These are phyloP conservation scores for Sturnira hondurensis DNA, from an alignment of 2,113 vertebrate species.

Conservation along the genomic window DNA sequence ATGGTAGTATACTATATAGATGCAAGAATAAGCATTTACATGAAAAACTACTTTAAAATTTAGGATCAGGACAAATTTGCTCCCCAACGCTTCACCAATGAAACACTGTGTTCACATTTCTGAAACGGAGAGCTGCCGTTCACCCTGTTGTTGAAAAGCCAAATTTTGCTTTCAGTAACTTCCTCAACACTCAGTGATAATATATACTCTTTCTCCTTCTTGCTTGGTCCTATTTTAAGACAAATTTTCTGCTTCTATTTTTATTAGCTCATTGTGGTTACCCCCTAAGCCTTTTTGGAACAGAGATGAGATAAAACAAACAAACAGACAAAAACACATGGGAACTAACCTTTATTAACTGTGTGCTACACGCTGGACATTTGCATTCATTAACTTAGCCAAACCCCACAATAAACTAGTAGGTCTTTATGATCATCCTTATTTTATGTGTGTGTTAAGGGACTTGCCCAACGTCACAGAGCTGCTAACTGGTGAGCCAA, in stretches of 20 bases:
- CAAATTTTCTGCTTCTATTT: conserved; percentile 21
- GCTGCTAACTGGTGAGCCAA: background rate
- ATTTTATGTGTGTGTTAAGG: background rate
- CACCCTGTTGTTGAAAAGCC: background rate
- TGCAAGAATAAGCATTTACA: background rate
- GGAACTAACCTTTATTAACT: background rate
- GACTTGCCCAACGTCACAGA: conserved; percentile 11
- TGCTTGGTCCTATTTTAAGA: background rate
- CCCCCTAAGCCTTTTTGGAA: background rate
- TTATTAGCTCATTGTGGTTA: conserved; percentile 49
- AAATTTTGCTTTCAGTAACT: background rate
- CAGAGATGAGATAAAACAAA: background rate
- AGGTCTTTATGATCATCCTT: background rate
- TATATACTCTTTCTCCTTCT: background rate
- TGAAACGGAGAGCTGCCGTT: background rate
- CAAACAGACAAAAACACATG: background rate
- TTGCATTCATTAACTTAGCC: background rate
- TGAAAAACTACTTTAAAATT: conserved; percentile 38
- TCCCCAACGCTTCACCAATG: background rate
- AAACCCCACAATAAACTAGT: background rate
- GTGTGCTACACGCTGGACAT: background rate
- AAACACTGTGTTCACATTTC: background rate
- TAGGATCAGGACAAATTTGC: background rate
- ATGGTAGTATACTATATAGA: background rate
- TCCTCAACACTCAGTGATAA: background rate